Base-by-base conservation (phyloP, 1,140 invertebrate genomes). In the Drosophila lini region DNA sequence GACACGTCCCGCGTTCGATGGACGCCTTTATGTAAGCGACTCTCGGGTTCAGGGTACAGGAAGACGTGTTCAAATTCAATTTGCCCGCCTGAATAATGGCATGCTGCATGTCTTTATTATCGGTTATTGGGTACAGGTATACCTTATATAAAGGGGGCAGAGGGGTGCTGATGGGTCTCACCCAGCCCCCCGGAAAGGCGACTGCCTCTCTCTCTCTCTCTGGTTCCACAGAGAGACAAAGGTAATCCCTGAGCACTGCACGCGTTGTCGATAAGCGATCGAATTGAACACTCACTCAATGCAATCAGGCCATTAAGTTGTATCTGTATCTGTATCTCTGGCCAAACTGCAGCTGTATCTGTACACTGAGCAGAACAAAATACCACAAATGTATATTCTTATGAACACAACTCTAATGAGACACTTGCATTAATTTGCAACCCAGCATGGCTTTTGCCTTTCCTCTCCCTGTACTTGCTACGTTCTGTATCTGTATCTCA, bases 21-120 rank as follows among this genome's bases (percentile, higher is more conserved):
- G 52, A 55, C 47, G 36, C 56, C 22, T 53, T 81, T 82, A 82
- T 79, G 76, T 41, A 81, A 81, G 52, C 65, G 67, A n/a, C n/a
- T 40, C 52, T 40, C 52, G 52, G 38, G 61, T 38, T 42, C 61
- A 67, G 59, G 61, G 81, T 60, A 86, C 82, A 88, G 82, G 82
- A 86, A 88, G 82, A 86, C 82, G 82, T 86, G 82, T 86, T 76
- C 68, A 86, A 88, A 88, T 76, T 83, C 75, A 69, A 32, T 80
- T 82, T 83, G 55, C 32, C 44, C 55, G 31, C 22, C 36, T 22
- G 38, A 8, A 45, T 55, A 74, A 42, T 67, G 71, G 73, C 59
- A 75, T 75, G 73, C 73, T 75, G 73, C 44, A 64, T 64, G 71
- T 31, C 68, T 63, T 55, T 47, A 40, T 74, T 74, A 74, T 74